A percentile compares a stretch with the other conserved stretches of the same genome.
Conservation (phyloP, 2,113 vertebrate species). For the Casuarius casuarius region DNA sequence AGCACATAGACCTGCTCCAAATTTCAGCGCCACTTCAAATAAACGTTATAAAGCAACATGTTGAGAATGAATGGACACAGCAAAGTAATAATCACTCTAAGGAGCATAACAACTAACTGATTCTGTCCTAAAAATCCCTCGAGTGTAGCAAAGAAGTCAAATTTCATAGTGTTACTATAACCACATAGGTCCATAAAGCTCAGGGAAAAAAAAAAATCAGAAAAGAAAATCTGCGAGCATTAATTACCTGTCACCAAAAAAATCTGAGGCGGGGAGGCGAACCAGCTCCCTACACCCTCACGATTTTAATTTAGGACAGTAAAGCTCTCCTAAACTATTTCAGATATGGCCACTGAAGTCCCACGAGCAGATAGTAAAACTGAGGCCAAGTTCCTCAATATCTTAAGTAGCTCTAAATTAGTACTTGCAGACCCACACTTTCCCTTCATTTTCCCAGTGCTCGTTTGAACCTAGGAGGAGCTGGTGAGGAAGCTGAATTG, state of each 20-base stretch:
- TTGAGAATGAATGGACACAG: background rate
- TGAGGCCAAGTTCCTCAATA: background rate
- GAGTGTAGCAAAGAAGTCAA: background rate
- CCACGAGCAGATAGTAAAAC: background rate
- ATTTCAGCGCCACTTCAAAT: background rate
- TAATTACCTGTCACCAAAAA: background rate
- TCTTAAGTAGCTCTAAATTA: background rate
- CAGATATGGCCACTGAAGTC: background rate
- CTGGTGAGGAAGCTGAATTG: background rate
- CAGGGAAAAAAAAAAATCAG: background rate
- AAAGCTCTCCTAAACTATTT: background rate
- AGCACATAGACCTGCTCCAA: background rate
- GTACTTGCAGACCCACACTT: background rate
- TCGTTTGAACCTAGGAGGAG: background rate
- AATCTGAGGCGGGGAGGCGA: accelerated
- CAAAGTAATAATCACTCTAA: background rate
- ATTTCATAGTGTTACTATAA: background rate
- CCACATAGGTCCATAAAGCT: background rate
- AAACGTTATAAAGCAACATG: background rate
- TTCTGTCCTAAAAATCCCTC: background rate
- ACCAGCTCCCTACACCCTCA: background rate
- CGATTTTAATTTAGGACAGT: background rate
- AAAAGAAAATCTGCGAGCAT: background rate
- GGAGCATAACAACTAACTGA: background rate
- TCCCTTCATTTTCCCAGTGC: background rate